These are phyloP conservation scores for Papilio aristodemus DNA, from an alignment of 1,140 invertebrate species.

Conservation along the genomic window DNA sequence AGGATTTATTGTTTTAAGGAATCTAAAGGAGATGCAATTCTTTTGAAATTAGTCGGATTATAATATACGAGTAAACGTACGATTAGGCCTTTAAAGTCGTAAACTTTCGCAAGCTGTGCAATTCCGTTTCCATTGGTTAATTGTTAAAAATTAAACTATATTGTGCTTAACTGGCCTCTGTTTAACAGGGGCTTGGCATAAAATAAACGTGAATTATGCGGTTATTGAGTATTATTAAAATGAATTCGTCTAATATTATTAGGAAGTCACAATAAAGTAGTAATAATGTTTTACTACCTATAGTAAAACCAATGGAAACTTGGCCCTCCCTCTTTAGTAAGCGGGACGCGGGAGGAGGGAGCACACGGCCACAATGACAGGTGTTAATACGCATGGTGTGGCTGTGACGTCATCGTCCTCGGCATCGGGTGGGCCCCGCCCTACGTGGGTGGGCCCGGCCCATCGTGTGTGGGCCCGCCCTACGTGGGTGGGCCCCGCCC, in stretches of 20 bases:
- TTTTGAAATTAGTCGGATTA: not conserved
- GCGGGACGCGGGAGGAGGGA: too few relatives aligned
- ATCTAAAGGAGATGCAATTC: not conserved
- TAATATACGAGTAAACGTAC: not conserved
- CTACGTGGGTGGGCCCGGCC: too few relatives aligned
- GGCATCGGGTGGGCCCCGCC: too few relatives aligned
- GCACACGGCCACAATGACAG: too few relatives aligned
- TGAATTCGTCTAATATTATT: not conserved
- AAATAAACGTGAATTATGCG: conserved; percentile 18
- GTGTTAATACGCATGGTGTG: too few relatives aligned
- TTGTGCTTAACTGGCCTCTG: conserved; percentile 44
- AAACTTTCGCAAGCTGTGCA: not conserved
- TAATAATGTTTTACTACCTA: not conserved
- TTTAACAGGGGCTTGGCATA: conserved; percentile 24
- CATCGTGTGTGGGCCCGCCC: too few relatives aligned
- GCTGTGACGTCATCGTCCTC: too few relatives aligned
- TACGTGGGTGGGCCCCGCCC: too few relatives aligned
- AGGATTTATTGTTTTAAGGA: too few relatives aligned
- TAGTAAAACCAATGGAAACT: too few relatives aligned
- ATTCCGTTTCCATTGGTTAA: conserved; percentile 34
- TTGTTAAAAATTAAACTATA: conserved; percentile 46
- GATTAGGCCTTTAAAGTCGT: not conserved
- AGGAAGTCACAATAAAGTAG: conserved; percentile 12
- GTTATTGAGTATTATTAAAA: conserved; percentile 18
- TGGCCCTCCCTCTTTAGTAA: too few relatives aligned